Evolutionary conservation across 2,888 invertebrate species (phyloP).

Genomic region (Tromatobia lineatoria): DNA sequence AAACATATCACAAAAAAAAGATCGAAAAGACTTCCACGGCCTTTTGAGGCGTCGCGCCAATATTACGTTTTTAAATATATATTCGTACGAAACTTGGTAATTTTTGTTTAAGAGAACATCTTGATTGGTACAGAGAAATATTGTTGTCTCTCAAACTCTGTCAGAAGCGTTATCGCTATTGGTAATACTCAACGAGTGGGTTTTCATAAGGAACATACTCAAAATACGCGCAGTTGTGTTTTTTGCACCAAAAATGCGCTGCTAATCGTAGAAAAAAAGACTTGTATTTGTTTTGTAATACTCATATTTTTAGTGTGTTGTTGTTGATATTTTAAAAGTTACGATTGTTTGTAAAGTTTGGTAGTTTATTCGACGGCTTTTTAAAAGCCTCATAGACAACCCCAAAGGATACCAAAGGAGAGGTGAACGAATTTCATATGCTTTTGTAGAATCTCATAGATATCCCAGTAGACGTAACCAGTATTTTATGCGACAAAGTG

Average conservation of each 20-base stretch:
- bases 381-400: slow-evolving; percentile 21
- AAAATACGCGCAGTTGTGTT: background rate
- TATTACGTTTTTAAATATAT: background rate
- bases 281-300: background rate
- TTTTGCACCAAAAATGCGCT: background rate
- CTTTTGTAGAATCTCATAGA: slow-evolving; percentile 29
- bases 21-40: slow-evolving; percentile 41
- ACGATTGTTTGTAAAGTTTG: slow-evolving; percentile 1
- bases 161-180: slow-evolving; percentile 23
- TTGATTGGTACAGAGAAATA: background rate
- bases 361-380: slow-evolving; percentile 19
- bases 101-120: slow-evolving; percentile 5
- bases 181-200: background rate
- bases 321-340: background rate
- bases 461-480: background rate
- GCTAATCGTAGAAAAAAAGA: slow-evolving; percentile 1
- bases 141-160: slow-evolving; percentile 7
- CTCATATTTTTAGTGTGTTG: slow-evolving; percentile 1
- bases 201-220: background rate
- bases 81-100: slow-evolving; percentile 8
- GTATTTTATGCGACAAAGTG: slow-evolving; percentile 7
- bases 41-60: slow-evolving; percentile 40
- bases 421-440: slow-evolving; percentile 22
- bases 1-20: slow-evolving; percentile 48
- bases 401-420: slow-evolving; percentile 34